These are phyloP conservation scores for Malachius bipustulatus DNA, from an alignment of 2,888 invertebrate genomes.

Conservation along the genomic window DNA sequence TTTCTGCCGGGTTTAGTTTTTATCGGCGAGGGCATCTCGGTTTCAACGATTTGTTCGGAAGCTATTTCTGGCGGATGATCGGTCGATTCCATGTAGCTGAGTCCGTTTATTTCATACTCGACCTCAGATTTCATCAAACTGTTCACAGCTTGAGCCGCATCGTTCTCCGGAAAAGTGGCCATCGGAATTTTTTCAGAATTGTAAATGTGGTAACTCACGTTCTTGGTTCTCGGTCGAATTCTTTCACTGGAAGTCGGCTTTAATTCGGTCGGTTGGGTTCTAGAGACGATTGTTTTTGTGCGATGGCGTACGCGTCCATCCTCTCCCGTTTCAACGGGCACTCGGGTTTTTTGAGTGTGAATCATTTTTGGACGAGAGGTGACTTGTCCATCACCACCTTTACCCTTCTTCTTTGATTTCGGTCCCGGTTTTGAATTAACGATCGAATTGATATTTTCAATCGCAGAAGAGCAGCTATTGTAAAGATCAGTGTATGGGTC, in stretches of 20 bases:
- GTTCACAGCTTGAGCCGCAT: conserved; percentile 30
- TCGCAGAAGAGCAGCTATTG: conserved; percentile 38
- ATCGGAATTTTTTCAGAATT: conserved; percentile 41
- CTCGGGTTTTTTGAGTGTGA: conserved; percentile 55
- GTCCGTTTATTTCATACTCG: conserved; percentile 18
- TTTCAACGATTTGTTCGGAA: conserved; percentile 29
- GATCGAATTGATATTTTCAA: conserved; percentile 40
- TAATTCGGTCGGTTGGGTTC: conserved; percentile 40
- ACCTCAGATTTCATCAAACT: conserved; percentile 25
- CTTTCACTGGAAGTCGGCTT: conserved; percentile 39
- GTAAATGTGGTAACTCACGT: conserved; percentile 49
- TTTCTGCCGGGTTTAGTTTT: conserved; percentile 1
- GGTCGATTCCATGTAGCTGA: conserved; percentile 23
- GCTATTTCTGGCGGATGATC: conserved; percentile 29
- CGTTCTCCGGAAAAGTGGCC: conserved; percentile 40
- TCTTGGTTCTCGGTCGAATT: conserved; percentile 49
- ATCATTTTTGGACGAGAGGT: conserved; percentile 62
- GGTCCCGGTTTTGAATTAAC: conserved; percentile 34
- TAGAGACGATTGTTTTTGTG: conserved; percentile 45
- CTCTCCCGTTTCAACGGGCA: conserved; percentile 41
- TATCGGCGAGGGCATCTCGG: conserved; percentile 23
- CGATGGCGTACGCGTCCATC: conserved; percentile 44
- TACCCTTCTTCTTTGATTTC: conserved; percentile 30
- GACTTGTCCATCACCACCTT: conserved; percentile 28
- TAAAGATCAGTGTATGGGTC: conserved; percentile 38